These are phyloP conservation scores for Creontiades dilutus DNA, from an alignment of 2,888 invertebrate genomes.

Conservation along the genomic window DNA sequence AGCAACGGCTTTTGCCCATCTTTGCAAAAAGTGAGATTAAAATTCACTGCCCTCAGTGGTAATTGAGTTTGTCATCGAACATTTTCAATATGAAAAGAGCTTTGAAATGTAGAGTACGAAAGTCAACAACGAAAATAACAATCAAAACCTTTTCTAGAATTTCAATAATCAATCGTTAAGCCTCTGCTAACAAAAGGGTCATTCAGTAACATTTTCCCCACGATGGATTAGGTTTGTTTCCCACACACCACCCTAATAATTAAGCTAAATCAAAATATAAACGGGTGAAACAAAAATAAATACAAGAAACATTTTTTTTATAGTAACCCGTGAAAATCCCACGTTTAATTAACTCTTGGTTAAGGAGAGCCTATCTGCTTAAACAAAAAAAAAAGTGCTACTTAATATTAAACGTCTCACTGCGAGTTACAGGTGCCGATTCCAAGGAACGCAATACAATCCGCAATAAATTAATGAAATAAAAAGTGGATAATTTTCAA, in stretches of 20 bases:
- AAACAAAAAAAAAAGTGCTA: neutral
- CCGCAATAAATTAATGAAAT: neutral
- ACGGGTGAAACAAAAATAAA: constrained; percentile 19
- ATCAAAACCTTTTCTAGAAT: too few species aligned
- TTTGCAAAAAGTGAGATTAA: too few species aligned
- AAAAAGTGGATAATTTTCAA: neutral
- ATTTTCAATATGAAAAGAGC: too few species aligned
- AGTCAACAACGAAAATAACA: too few species aligned
- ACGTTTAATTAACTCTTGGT: neutral
- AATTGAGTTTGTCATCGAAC: too few species aligned
- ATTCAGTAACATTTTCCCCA: neutral
- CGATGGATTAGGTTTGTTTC: constrained; percentile 8
- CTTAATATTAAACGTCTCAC: neutral
- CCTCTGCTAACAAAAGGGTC: neutral
- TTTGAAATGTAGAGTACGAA: too few species aligned
- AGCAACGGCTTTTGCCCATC: too few species aligned
- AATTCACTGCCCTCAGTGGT: too few species aligned
- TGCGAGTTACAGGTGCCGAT: neutral
- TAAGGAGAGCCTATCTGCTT: neutral
- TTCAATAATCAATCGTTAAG: too few species aligned
- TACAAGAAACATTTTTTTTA: neutral
- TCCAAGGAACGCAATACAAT: constrained; percentile 1
- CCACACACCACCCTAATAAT: constrained; percentile 27
- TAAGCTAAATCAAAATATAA: constrained; percentile 28
- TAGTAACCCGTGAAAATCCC: neutral